Evolutionary conservation across 1,140 invertebrate species (phyloP), one percentile per base, ranked within the genome.

Genomic region (Zaprionus camerounensis): DNA sequence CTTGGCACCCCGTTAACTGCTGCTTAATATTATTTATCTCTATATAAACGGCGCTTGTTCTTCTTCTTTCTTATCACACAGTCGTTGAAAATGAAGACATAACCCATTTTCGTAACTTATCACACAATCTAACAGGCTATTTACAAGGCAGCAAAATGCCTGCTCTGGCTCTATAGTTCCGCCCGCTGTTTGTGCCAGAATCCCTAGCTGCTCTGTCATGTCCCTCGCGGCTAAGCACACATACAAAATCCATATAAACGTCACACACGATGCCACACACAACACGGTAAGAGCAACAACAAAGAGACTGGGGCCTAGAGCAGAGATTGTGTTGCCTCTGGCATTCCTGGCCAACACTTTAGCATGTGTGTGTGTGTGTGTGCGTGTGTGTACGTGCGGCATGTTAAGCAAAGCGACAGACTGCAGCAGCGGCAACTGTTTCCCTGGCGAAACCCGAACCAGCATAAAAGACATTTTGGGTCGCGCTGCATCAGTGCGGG

Each of bases 261-360:
- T 69, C 69, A 77, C 69, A 80, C 56, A 72, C 59, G 58, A 71
- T 66, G 69, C 71, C 64, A 55, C 67, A 55, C 67, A 69, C 62
- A 46, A 11, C 36, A 44, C 70, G 73, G 69, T 51, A 74, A 51
- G 64, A 49, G 13, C 57, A 61, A 20, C 64, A 66, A 12, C 34
- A 58, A 26, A 61, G 53, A 31, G 17, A 61, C 66, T 61, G 28
- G 56, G 12, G 71, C 70, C 71, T 57, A 57, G 17, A 68, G 84
- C 75, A 81, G 66, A 82, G 81, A 80, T 81, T 80, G 77, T 80
- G 73, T 81, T 69, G 71, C 81, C 76, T 62, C 66, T 81, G 58
- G 74, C 70, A 81, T 80, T 69, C 64, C 55, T 83, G 64, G 72
- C 63, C 73, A 74, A 71, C 85, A 79, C 81, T 76, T 73, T 56